Percentiles rank a stretch among this genome's conserved stretches.
Conservation (phyloP, 2,113 vertebrate species). For the Neolamprologus brichardi region DNA sequence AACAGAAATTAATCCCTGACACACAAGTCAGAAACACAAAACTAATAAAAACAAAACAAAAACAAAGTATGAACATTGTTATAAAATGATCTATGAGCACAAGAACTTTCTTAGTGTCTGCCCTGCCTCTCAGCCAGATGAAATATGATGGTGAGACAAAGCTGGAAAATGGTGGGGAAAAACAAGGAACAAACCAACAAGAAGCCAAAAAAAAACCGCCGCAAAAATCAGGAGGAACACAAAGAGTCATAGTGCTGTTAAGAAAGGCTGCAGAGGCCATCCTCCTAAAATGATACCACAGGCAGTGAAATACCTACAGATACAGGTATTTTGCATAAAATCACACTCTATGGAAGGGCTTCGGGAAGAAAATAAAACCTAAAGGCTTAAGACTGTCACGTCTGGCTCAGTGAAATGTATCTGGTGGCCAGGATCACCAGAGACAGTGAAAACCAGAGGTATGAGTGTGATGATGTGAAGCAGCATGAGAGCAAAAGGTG, state of each 20-base stretch:
- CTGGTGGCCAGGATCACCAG: neutral
- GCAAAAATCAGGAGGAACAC: neutral
- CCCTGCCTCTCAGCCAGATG: neutral
- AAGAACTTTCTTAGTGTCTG: neutral
- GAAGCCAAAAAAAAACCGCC: no score
- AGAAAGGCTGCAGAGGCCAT: neutral
- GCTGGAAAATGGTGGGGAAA: neutral
- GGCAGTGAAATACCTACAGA: neutral
- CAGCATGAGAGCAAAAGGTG: neutral
- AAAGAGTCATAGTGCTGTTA: fast-evolving
- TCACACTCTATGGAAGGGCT: neutral
- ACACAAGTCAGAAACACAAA: neutral
- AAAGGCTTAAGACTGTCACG: neutral
- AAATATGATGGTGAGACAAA: neutral
- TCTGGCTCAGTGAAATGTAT: neutral
- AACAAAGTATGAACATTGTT: neutral
- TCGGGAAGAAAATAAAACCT: fast-evolving
- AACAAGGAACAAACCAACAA: no score
- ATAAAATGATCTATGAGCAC: neutral
- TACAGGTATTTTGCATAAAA: fast-evolving
- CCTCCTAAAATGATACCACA: neutral
- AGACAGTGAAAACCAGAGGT: neutral
- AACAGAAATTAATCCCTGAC: neutral
- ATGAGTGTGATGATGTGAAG: neutral
- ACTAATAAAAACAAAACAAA: neutral